Base-by-base conservation (phyloP, 2,113 vertebrate species). In the Myrmophylax atrothorax region DNA sequence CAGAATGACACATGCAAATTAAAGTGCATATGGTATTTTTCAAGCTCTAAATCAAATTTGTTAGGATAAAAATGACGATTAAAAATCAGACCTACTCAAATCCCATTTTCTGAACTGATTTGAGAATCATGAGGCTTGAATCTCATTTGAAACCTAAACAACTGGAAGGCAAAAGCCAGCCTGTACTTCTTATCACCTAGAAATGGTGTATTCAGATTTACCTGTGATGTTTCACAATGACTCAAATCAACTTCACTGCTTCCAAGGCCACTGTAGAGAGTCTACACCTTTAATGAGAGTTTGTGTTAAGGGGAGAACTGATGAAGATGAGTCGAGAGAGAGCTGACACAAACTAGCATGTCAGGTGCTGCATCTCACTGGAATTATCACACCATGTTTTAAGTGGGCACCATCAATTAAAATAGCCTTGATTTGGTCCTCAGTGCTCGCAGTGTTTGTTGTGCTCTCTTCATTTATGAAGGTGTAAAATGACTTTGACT, bases 1-100 rank as follows among this genome's bases (percentile, higher is more conserved):
- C 11, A 63, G 83, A 93, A 95, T 89, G 63, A 86, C 86, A 90
- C 37, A 84, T 63, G 79, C 38, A 90, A 90, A 94, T 93, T 80
- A 64, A 93, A 88, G 64, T 31, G 33, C 88, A 86, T 84, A 52
- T 2, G 0, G 76, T 70, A 63, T 86, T 93, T 97, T 90, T 93
- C 38, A 84, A 89, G 24, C 24, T 77, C 47, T 81, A 84, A 86
- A 86, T 70, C 24, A 55, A 92, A 90, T 81, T 77, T 81, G 11
- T 81, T 8, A 1, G 55, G 55, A 77, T 59, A 74, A 94, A 95
- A 93, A 81, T 35, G 18, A 59, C 76, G 25, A 85, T 59, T 59
- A 95, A 75, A 93, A 50, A 20, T 37, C 67, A 79, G 37, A 83
- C 42, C 37, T 50, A 23, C 26, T 92, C 42, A 86, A 63, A 88